Conservation (phyloP, 92 coral and sea anemone species). For the Epizoanthus stellaris region DNA sequence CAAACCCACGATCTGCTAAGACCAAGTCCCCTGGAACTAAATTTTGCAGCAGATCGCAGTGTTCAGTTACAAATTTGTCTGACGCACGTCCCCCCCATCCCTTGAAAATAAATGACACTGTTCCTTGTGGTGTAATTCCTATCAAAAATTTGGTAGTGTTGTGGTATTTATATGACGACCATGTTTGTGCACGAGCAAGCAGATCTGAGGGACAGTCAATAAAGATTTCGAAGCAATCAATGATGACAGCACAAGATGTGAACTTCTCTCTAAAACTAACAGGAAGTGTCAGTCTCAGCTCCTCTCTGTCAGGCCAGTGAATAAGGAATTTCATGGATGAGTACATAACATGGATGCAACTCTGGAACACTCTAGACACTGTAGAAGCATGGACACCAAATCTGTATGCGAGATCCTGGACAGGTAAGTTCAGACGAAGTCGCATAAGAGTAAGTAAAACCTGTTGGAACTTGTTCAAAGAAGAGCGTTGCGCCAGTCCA, state of each 20-base stretch:
- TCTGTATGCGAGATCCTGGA: slow-evolving; percentile 61
- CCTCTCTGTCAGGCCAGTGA: slow-evolving; percentile 70
- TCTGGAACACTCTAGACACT: slow-evolving; percentile 74
- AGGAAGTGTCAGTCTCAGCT: slow-evolving; percentile 67
- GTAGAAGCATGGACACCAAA: slow-evolving; percentile 60
- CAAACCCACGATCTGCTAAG: slow-evolving; percentile 60
- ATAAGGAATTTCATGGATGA: slow-evolving; percentile 51
- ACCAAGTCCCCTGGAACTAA: slow-evolving; percentile 57
- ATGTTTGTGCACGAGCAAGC: slow-evolving; percentile 67
- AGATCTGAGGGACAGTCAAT: slow-evolving; percentile 60
- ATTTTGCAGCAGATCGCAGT: slow-evolving; percentile 56
- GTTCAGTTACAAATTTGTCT: slow-evolving; percentile 60
- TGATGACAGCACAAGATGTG: slow-evolving; percentile 67
- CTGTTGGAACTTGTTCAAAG: slow-evolving; percentile 49
- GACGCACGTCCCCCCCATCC: slow-evolving; percentile 68
- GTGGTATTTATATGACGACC: slow-evolving; percentile 60
- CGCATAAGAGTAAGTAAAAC: slow-evolving; percentile 42
- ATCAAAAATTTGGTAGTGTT: slow-evolving; percentile 53
- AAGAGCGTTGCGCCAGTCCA: slow-evolving; percentile 24
- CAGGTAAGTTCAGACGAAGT: slow-evolving; percentile 59
- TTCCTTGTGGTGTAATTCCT: slow-evolving; percentile 62
- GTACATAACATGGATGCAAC: slow-evolving; percentile 48
- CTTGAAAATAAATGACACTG: slow-evolving; percentile 60
- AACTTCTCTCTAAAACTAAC: slow-evolving; percentile 52
- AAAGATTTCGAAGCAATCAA: slow-evolving; percentile 79